Conservation (phyloP, 2,797 vertebrate species). For the Myripristis jacobus region DNA sequence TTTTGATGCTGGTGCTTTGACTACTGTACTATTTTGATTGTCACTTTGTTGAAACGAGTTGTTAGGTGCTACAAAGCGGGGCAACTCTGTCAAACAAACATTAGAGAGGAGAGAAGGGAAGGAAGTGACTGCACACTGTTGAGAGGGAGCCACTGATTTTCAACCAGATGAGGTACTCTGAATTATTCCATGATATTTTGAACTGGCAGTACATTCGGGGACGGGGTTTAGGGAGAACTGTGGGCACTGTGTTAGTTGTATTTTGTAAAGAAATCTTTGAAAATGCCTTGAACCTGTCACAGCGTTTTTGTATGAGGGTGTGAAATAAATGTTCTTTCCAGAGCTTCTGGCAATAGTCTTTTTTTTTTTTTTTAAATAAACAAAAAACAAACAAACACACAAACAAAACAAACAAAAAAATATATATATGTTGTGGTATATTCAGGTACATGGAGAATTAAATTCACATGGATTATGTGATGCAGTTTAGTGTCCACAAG, state of each 20-base stretch:
- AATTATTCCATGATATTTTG: not conserved
- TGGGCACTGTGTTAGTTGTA: constrained; percentile 25
- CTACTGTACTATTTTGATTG: not conserved
- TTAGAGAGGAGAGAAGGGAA: constrained; percentile 5
- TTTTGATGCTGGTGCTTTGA: not conserved
- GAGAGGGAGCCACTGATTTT: constrained; percentile 13
- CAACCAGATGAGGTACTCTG: constrained; percentile 16
- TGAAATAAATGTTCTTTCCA: constrained; percentile 80
- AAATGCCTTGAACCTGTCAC: constrained; percentile 51
- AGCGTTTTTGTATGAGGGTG: constrained; percentile 74
- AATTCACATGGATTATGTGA: not conserved
- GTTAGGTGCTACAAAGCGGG: not conserved
- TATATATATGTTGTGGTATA: not conserved
- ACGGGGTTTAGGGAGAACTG: constrained; percentile 4
- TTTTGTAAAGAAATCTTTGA: constrained; percentile 56
- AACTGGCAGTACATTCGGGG: not conserved
- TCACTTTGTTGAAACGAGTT: not conserved
- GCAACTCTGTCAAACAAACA: not conserved
- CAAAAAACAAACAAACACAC: too few species aligned
- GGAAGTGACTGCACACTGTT: constrained; percentile 34
- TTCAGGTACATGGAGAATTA: not conserved
- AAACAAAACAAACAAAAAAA: too few species aligned
- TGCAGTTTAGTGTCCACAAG: constrained; percentile 29
- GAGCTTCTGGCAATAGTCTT: constrained; percentile 17
- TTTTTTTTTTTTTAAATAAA: too few species aligned